phyloP scores from a whole-genome alignment of 2,888 invertebrate genomes.

The Neocrepidodera transversa region DNA sequence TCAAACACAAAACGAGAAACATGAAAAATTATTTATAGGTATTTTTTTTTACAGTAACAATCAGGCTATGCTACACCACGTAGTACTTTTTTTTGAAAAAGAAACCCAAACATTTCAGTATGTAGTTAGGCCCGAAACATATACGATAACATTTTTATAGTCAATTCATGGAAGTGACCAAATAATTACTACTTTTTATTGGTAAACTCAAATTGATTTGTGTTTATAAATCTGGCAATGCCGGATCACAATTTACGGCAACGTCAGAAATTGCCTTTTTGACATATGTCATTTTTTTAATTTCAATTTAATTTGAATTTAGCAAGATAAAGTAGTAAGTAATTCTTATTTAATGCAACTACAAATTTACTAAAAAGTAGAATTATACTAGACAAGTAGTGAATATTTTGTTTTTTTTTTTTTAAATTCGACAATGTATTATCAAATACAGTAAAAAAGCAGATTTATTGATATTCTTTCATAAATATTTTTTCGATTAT shows the following conservation, averaged over 20 bases:
- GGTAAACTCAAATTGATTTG: too few species aligned
- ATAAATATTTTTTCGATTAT: constrained; percentile 38
- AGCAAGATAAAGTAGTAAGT: too few species aligned
- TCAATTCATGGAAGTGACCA: constrained; percentile 57
- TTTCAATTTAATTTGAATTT: too few species aligned
- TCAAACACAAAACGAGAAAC: constrained; percentile 5
- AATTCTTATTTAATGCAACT: constrained; percentile 46
- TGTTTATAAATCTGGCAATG: too few species aligned
- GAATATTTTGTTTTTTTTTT: constrained; percentile 52
- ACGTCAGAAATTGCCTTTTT: too few species aligned
- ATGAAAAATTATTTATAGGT: constrained; percentile 3
- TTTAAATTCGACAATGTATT: constrained; percentile 58
- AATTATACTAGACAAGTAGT: constrained; percentile 58
- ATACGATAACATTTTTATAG: constrained; percentile 42
- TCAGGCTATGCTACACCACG: constrained; percentile 16
- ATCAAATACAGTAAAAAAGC: constrained; percentile 56
- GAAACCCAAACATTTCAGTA: constrained; percentile 29
- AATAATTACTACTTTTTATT: too few species aligned
- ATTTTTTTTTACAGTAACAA: constrained; percentile 17
- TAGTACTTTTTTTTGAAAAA: constrained; percentile 15
- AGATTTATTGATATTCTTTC: constrained; percentile 43
- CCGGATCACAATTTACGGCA: too few species aligned
- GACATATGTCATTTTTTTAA: too few species aligned
- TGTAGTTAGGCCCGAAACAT: constrained; percentile 43
- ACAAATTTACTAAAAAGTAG: constrained; percentile 57